Conservation (phyloP, 2,888 invertebrate species). For the Chymomyza procnemis region DNA sequence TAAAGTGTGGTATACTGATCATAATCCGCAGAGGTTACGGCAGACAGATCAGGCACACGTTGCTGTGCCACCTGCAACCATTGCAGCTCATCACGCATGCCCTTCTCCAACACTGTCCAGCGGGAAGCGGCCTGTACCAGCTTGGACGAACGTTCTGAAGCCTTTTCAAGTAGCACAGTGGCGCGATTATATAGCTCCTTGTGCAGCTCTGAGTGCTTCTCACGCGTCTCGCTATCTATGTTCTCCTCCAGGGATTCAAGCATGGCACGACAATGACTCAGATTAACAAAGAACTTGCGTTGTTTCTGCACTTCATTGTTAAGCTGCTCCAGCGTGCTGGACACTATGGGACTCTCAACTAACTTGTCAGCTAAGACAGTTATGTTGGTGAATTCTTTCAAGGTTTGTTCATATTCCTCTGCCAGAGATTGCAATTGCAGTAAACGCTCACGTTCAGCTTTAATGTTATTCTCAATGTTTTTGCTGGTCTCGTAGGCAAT, state of each 20-base stretch:
- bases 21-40: constrained; percentile 89
- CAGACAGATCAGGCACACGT: constrained; percentile 88
- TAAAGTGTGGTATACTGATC: constrained; percentile 91
- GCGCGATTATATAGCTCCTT: constrained; percentile 88
- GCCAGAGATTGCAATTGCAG: constrained; percentile 87
- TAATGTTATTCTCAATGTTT: constrained; percentile 85
- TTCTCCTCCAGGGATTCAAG: constrained; percentile 91
- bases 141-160: constrained; percentile 88
- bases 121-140: constrained; percentile 91
- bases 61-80: constrained; percentile 92
- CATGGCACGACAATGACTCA: constrained; percentile 91
- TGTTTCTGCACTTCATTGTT: constrained; percentile 94
- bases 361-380: constrained; percentile 90
- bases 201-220: constrained; percentile 86
- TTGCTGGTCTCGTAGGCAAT: constrained; percentile 84
- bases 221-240: constrained; percentile 88
- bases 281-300: constrained; percentile 91
- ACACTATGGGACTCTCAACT: constrained; percentile 87
- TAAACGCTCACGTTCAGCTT: constrained; percentile 86
- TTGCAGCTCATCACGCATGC: constrained; percentile 89
- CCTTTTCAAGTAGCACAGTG: constrained; percentile 87
- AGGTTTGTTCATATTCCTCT: constrained; percentile 92
- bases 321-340: constrained; percentile 87
- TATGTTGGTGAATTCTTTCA: constrained; percentile 91
- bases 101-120: constrained; percentile 89